phyloP scores from a whole-genome alignment of 2,888 invertebrate species.

The Tinea trinotella region DNA sequence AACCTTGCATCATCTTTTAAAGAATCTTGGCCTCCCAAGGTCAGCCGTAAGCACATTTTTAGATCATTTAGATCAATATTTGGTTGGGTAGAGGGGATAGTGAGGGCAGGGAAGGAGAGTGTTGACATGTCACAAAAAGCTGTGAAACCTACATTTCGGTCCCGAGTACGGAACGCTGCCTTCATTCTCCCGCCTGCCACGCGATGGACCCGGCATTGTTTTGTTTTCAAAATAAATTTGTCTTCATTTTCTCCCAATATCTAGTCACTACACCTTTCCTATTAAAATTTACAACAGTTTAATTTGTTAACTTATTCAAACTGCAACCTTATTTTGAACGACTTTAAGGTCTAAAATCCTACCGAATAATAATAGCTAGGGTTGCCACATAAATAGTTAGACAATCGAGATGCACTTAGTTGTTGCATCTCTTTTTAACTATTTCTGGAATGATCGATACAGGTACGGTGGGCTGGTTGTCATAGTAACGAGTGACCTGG shows the following conservation, averaged over 20 bases:
- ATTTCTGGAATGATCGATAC: constrained; percentile 1
- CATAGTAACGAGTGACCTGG: not conserved
- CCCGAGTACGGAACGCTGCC: too few species aligned
- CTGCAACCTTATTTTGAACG: not conserved
- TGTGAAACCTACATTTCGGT: too few species aligned
- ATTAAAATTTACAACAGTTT: not conserved
- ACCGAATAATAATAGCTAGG: not conserved
- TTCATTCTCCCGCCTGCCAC: too few species aligned
- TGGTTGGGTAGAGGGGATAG: too few species aligned
- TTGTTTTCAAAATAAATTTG: not conserved
- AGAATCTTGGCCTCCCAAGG: too few species aligned
- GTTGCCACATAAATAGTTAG: not conserved
- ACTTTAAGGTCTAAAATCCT: not conserved
- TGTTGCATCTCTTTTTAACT: constrained; percentile 4
- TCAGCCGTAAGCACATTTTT: too few species aligned
- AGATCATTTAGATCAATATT: too few species aligned
- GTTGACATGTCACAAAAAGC: too few species aligned
- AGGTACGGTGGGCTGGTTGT: not conserved
- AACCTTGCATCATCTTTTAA: too few species aligned
- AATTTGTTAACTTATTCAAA: too few species aligned
- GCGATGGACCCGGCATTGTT: too few species aligned
- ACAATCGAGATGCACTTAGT: not conserved
- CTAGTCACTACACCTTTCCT: not conserved
- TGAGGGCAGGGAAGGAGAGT: too few species aligned
- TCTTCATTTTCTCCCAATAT: not conserved